Percentiles rank a stretch among this genome's conserved stretches.
Conservation (phyloP, 2,797 vertebrate species). For the Toxotes lorentzi region DNA sequence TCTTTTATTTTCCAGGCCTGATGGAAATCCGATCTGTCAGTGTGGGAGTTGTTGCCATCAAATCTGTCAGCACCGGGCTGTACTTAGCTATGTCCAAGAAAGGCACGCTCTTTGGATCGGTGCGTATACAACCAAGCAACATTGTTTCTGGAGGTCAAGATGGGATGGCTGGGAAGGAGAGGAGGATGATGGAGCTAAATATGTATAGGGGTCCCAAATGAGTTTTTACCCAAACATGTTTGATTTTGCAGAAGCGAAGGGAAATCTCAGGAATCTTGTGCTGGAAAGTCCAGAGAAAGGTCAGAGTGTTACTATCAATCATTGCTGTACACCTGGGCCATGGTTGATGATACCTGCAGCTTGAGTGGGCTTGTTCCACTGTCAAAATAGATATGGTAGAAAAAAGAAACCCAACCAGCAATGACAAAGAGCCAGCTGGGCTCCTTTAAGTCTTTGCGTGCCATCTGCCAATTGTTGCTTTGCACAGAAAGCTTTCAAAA, state of each 20-base stretch:
- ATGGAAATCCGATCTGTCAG: constrained; percentile 95
- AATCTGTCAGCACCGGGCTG: constrained; percentile 92
- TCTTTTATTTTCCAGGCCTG: constrained; percentile 87
- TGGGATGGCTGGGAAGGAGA: constrained; percentile 37
- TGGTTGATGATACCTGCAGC: constrained; percentile 72
- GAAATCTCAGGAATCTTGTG: constrained; percentile 50
- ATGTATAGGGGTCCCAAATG: constrained; percentile 63
- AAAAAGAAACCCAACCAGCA: constrained; percentile 53
- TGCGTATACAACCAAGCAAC: constrained; percentile 84
- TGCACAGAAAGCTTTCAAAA: constrained; percentile 61
- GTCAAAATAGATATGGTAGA: constrained; percentile 73
- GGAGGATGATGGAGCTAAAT: constrained; percentile 28
- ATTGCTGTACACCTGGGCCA: constrained; percentile 71
- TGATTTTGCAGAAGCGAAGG: constrained; percentile 50
- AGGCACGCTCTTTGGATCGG: constrained; percentile 95
- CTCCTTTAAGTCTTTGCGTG: constrained; percentile 75
- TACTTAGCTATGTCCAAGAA: constrained; percentile 96
- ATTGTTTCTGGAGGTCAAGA: constrained; percentile 68
- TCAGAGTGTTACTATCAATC: constrained; percentile 70
- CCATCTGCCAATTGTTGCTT: constrained; percentile 77
- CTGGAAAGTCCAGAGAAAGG: constrained; percentile 63
- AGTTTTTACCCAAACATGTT: constrained; percentile 48
- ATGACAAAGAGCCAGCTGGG: constrained; percentile 77
- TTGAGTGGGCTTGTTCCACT: constrained; percentile 65
- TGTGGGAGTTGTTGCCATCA: constrained; percentile 94